phyloP scores from a whole-genome alignment of 1,140 invertebrate species.

The Dendrolimus kikuchii region DNA sequence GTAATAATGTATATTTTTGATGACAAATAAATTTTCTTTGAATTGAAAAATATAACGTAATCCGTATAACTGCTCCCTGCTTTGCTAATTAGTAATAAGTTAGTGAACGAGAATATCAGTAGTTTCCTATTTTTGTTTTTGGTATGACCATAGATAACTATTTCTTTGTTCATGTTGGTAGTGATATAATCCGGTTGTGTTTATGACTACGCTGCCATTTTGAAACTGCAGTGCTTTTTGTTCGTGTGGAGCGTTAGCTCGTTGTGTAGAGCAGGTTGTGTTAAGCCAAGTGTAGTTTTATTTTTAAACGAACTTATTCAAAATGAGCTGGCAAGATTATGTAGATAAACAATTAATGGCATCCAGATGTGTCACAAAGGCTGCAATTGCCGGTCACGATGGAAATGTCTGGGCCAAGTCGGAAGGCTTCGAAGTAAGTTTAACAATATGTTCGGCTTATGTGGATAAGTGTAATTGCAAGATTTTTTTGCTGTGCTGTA shows the following conservation, averaged over 20 bases:
- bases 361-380: conserved; percentile 93
- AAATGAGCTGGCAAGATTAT: conserved; percentile 98
- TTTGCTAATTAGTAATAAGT: too few species aligned
- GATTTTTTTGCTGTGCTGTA: conserved; percentile 19
- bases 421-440: conserved; percentile 92
- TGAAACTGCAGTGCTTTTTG: conserved; percentile 70
- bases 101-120: too few species aligned
- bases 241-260: conserved; percentile 70
- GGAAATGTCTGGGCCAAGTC: conserved; percentile 96
- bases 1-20: too few species aligned
- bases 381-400: conserved; percentile 94
- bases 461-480: conserved; percentile 24
- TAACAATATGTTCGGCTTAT: conserved; percentile 9
- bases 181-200: conserved; percentile 46
- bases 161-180: conserved; percentile 35
- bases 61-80: too few species aligned
- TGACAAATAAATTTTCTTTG: too few species aligned
- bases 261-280: conserved; percentile 61
- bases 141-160: conserved; percentile 13
- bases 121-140: too few species aligned
- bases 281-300: conserved; percentile 69
- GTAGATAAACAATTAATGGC: conserved; percentile 97
- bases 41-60: too few species aligned
- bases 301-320: conserved; percentile 66
- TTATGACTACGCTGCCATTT: conserved; percentile 66